Evolutionary conservation across 2,113 vertebrate genomes (phyloP).

Genomic region (Plestiodon gilberti): DNA sequence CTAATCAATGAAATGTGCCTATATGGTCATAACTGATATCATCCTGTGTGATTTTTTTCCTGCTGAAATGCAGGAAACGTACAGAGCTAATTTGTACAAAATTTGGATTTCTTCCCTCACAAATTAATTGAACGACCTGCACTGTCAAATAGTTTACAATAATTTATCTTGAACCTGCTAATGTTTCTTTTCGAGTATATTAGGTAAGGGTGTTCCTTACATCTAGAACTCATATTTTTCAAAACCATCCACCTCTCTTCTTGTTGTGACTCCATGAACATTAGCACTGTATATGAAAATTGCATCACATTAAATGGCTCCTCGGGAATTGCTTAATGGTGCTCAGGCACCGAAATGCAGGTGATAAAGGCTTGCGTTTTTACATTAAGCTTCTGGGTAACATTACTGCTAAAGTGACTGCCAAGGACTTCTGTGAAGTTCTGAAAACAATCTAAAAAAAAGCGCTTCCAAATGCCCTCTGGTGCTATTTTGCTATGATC

Average conservation of each 20-base stretch:
- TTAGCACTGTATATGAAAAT: slow-evolving; percentile 24
- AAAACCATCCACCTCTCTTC: neutral
- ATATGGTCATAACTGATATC: neutral
- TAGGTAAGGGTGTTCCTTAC: neutral
- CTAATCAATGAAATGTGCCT: neutral
- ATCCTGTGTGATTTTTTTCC: too few species aligned
- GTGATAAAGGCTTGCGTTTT: slow-evolving; percentile 27
- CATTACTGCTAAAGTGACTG: slow-evolving; percentile 39
- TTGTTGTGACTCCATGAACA: slow-evolving; percentile 3
- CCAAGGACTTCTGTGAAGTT: slow-evolving; percentile 54
- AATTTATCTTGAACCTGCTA: slow-evolving; percentile 20
- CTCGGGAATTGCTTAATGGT: slow-evolving; percentile 30
- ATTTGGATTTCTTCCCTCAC: neutral
- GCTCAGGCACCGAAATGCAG: slow-evolving; percentile 20
- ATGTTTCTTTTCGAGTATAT: neutral
- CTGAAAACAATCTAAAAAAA: slow-evolving; percentile 44
- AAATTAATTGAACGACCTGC: neutral
- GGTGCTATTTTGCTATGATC: slow-evolving; percentile 55
- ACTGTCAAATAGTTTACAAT: neutral
- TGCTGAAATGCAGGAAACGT: neutral
- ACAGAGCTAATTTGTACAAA: neutral
- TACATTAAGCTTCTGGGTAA: slow-evolving; percentile 35
- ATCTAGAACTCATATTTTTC: slow-evolving; percentile 5
- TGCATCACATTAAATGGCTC: slow-evolving; percentile 12
- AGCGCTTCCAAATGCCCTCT: slow-evolving; percentile 35